phyloP scores from a whole-genome alignment of 2,113 vertebrate species.

The Plecturocebus donacophilus region DNA sequence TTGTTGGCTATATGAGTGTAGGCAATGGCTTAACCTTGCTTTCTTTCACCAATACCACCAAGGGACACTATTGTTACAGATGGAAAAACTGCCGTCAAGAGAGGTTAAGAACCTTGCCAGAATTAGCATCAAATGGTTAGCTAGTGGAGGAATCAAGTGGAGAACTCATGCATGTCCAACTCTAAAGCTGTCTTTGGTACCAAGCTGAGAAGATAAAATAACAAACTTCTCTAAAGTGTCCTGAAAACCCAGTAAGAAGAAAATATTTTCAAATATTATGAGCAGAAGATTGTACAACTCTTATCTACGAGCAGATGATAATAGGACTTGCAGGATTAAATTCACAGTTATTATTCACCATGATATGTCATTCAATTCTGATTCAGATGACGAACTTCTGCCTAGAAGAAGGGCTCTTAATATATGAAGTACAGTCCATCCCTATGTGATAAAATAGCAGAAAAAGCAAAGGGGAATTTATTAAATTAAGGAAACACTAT shows the following conservation, averaged over 20 bases:
- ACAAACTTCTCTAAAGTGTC: not conserved
- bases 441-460: not conserved
- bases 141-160: not conserved
- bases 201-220: not conserved
- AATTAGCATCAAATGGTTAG: not conserved
- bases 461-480: not conserved
- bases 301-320: slow-evolving; percentile 10
- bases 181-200: not conserved
- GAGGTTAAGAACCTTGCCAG: not conserved
- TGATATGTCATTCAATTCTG: not conserved
- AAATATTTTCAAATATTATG: not conserved
- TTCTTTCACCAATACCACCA: not conserved
- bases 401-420: not conserved
- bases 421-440: not conserved
- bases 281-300: slow-evolving; percentile 1
- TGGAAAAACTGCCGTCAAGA: not conserved
- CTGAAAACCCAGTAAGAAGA: not conserved
- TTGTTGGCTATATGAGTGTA: accelerated
- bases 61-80: not conserved
- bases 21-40: not conserved
- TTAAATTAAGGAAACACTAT: not conserved
- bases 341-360: not conserved
- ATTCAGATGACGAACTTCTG: not conserved
- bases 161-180: not conserved
- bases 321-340: not conserved